Evolutionary conservation across 2,113 vertebrate genomes (phyloP).

Genomic region (western clawed frog (Xenopus tropicalis)): DNA sequence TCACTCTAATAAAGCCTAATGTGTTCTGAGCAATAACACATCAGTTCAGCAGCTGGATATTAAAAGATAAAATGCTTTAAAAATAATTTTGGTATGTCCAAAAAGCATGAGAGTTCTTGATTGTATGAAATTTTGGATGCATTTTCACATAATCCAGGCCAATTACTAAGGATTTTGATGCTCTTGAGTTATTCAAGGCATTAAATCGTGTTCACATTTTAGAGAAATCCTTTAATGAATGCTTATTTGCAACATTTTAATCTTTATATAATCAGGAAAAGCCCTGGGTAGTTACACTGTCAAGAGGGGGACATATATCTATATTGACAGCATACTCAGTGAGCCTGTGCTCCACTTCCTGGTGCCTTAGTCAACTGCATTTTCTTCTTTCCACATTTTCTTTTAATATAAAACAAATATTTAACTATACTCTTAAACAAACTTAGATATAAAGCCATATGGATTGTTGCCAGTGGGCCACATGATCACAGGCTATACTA

Average conservation of each 20-base stretch:
- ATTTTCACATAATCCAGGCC: slow-evolving; percentile 9
- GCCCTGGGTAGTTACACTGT: no score
- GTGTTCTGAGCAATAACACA: slow-evolving; percentile 22
- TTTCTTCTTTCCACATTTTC: no score
- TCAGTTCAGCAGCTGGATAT: slow-evolving; percentile 10
- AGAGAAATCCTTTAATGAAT: slow-evolving; percentile 38
- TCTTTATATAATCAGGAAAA: neutral
- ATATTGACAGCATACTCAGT: no score
- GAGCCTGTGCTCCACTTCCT: no score
- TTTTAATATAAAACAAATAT: no score
- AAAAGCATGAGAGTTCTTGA: slow-evolving; percentile 34
- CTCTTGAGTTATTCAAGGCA: slow-evolving; percentile 34
- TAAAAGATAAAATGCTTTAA: slow-evolving; percentile 38
- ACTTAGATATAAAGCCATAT: no score
- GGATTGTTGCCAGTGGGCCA: no score
- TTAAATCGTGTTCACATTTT: slow-evolving; percentile 16
- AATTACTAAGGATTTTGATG: slow-evolving; percentile 39
- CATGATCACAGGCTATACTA: no score
- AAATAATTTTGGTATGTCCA: slow-evolving; percentile 11
- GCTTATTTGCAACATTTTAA: slow-evolving; percentile 26
- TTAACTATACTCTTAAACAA: no score
- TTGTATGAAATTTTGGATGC: slow-evolving; percentile 28
- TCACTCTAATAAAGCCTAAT: slow-evolving; percentile 33
- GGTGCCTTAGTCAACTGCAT: no score
- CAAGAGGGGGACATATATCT: no score